Conservation (phyloP, 2,888 invertebrate species). For the Automeris io region DNA sequence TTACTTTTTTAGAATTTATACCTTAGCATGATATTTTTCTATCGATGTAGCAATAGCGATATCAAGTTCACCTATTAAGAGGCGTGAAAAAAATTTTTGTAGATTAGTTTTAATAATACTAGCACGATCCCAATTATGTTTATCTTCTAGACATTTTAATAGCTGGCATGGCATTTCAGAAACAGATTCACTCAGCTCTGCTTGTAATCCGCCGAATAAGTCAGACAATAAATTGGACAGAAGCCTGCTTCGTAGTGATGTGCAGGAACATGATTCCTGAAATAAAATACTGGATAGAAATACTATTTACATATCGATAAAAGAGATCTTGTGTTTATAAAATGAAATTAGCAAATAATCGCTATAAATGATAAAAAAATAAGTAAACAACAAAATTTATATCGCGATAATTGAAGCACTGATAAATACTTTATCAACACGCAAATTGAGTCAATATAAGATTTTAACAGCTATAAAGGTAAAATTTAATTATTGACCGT, state of each 20-base stretch:
- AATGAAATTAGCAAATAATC: too few species aligned
- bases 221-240: constrained; percentile 48
- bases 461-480: too few species aligned
- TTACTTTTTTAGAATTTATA: constrained; percentile 15
- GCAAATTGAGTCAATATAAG: too few species aligned
- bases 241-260: constrained; percentile 47
- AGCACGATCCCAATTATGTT: constrained; percentile 57
- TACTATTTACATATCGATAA: too few species aligned
- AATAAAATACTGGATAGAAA: too few species aligned
- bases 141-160: constrained; percentile 61
- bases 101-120: constrained; percentile 47
- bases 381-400: too few species aligned
- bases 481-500: too few species aligned
- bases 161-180: constrained; percentile 57
- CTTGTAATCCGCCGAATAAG: constrained; percentile 53
- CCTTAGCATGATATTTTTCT: constrained; percentile 63
- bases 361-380: too few species aligned
- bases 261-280: constrained; percentile 60
- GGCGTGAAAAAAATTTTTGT: constrained; percentile 43
- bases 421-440: too few species aligned
- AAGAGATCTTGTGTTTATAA: too few species aligned
- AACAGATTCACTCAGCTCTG: constrained; percentile 38
- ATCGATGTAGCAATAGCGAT: constrained; percentile 63
- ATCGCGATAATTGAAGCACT: too few species aligned
- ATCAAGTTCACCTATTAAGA: constrained; percentile 55